phyloP scores from a whole-genome alignment of 1,140 invertebrate genomes.

The Drosophila melanica region DNA sequence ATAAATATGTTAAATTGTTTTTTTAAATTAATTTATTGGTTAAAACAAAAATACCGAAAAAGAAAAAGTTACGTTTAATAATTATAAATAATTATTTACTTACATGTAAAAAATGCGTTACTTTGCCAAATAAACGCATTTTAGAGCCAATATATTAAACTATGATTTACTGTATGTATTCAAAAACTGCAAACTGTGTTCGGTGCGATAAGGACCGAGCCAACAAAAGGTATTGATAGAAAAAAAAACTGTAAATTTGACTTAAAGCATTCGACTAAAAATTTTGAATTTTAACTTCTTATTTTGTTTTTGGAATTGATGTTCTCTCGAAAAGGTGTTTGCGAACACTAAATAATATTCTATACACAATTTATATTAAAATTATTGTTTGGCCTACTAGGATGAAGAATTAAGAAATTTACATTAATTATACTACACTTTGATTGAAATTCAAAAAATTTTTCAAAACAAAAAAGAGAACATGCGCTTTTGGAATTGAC shows the following conservation, averaged over 20 bases:
- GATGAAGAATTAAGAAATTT: neutral
- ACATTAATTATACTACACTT: too few species aligned
- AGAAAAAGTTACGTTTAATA: too few species aligned
- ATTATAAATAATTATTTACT: slow-evolving; percentile 3
- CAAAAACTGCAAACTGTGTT: neutral
- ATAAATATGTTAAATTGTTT: too few species aligned
- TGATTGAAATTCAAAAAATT: neutral
- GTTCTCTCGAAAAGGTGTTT: neutral
- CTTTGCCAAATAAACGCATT: slow-evolving; percentile 9
- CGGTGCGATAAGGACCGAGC: neutral
- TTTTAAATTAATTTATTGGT: too few species aligned
- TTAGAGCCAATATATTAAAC: neutral
- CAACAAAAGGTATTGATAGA: neutral
- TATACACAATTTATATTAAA: neutral
- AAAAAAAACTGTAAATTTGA: neutral
- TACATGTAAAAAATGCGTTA: slow-evolving; percentile 8
- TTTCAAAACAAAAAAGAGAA: neutral
- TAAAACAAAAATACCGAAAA: too few species aligned
- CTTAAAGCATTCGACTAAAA: slow-evolving; percentile 4
- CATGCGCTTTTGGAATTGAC: slow-evolving; percentile 1
- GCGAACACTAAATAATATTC: neutral
- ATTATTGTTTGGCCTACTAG: neutral
- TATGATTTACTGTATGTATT: too few species aligned
- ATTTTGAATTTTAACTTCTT: neutral
- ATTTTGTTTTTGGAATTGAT: neutral